Percentiles rank a stretch among this genome's conserved stretches.
Evolutionary conservation across 1,140 invertebrate species (phyloP).

Genomic region (Bombus superbus): DNA sequence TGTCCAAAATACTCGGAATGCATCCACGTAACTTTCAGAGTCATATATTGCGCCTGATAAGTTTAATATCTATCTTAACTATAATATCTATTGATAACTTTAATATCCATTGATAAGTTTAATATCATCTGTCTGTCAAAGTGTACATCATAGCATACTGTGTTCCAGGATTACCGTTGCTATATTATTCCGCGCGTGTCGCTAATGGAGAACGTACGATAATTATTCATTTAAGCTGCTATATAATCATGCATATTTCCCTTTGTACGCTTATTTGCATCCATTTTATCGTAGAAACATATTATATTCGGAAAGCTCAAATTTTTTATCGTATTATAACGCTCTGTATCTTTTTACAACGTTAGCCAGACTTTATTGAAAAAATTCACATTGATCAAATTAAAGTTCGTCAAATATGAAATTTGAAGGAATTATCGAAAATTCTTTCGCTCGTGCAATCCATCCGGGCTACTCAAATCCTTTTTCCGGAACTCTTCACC

Average conservation of each 20-base stretch:
- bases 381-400: too few relatives aligned
- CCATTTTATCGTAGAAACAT: too few relatives aligned
- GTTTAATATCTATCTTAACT: too few relatives aligned
- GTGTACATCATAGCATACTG: background rate
- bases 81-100: too few relatives aligned
- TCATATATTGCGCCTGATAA: background rate
- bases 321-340: background rate
- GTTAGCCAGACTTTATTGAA: too few relatives aligned
- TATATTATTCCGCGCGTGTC: background rate
- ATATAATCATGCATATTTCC: background rate
- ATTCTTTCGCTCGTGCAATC: background rate
- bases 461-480: background rate
- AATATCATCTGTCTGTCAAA: background rate
- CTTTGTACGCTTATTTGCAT: background rate
- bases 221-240: background rate
- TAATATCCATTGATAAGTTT: constrained; percentile 2
- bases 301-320: background rate
- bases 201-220: background rate
- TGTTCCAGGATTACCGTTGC: background rate
- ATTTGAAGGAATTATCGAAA: background rate
- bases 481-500: background rate
- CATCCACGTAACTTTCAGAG: background rate
- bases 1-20: background rate
- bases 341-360: background rate
- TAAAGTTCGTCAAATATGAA: too few relatives aligned